Base-by-base conservation (phyloP, 1,140 invertebrate species). In the Trichonephila clavata region DNA sequence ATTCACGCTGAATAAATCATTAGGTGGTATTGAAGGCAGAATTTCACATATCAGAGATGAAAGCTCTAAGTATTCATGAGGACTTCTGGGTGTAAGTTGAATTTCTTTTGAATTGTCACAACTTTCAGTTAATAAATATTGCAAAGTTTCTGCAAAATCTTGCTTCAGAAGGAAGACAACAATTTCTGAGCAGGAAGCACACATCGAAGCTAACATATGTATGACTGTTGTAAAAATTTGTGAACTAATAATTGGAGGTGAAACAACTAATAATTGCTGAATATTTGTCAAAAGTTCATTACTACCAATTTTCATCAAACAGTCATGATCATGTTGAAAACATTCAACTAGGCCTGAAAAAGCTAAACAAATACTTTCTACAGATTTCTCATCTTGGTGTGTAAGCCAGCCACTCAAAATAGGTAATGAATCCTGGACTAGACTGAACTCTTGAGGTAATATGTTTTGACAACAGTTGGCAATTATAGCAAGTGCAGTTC, bases 381-480 rank as follows among this genome's bases (percentile, higher is more conserved):
- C 98, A 94, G 98, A 99, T 95, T 99, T 99, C 95, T 99, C 99
- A 96, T 99, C 99, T 96, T 98, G 98, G 96, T 99, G 98, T 2
- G 98, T 98, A 1, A 99, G 96, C 95, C 98, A 97, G 84, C 97
- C 97, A 43, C 98, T 98, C 16, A 99, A 96, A 71, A 99, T 96
- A 8, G 98, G 97, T 80, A 99, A 96, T 81, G 98, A 99, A 81
- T 99, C 98, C 80, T 97, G 96, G n/a, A 99, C 98, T 94, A 98
- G 97, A 95, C 98, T 97, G 96, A 99, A 99, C 96, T 99, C 99
- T 95, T 99, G 99, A 14, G 97, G 96, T 86, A 98, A 98, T 94
- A 99, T 96, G 96, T 98, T 99, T 95, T 99, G 97, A 95, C 98
- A 99, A 96, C 99, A 99, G 95, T 99, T 99, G 57, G 99, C 98